Evolutionary conservation across 2,797 vertebrate species (phyloP), one percentile per base, ranked within the genome.

Genomic region (Uromys caudimaculatus): DNA sequence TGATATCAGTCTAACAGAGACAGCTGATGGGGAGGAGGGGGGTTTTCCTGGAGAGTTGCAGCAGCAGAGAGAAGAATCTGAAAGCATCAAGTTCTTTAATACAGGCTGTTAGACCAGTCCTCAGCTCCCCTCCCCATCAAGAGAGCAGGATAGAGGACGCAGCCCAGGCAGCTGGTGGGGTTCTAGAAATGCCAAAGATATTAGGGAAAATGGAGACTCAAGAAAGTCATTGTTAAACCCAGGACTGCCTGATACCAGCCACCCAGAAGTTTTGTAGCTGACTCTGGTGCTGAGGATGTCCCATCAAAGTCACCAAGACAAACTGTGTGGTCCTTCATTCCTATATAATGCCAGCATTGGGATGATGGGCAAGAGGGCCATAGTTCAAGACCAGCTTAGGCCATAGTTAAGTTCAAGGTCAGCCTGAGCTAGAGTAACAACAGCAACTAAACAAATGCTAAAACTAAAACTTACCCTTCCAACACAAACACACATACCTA

Each of bases 151-250:
- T 82, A 67, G 75, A n/a, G 85, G 60, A 58, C 67, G 82, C 29
- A 41, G 41, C 44, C 82, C 58, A 84, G 78, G 58, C 23, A 41
- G 27, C 2, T 23, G 47, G 3, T 75, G 24, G 32, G 23, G 17
- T 71, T 47, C 67, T 94, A 54, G 85, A 75, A 92, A 90, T 92
- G 44, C 44, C 17, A 89, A 14, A 16, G 89, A 83, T 23, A 56
- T 0, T 12, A 6, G 52, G 58, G 44, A 47, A 50, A 56, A 23
- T 38, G 19, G 38, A 5, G 29, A 78, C 83, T 23, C 9, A 69
- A 41, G 76, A 85, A 95, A 93, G 21, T 89, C 54, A 75, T 91
- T 73, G 69, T 91, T 92, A 97, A 93, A 82, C 78, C 79, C 76
- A 83, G 92, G 85, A 87, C 64, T 86, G 47, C 69, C 76, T 56